phyloP scores from a whole-genome alignment of 2,888 invertebrate genomes.

The Harpagoxenus sublaevis region DNA sequence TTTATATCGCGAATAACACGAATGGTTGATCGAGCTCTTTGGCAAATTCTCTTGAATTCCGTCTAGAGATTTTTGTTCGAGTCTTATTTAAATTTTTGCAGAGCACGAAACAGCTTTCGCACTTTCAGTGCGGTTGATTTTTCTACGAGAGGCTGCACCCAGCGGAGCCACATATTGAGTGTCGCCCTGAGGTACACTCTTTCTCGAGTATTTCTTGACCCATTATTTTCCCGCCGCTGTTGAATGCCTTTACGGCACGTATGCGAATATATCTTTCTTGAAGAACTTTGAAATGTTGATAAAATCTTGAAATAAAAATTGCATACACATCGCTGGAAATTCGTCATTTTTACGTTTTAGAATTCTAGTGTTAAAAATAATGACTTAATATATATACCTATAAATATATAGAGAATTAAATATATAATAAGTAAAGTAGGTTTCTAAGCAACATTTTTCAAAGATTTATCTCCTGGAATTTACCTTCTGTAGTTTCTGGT shows the following conservation, averaged over 20 bases:
- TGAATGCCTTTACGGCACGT: constrained; percentile 51
- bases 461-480: background rate
- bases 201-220: constrained; percentile 72
- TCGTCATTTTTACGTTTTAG: background rate
- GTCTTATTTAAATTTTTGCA: constrained; percentile 73
- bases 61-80: constrained; percentile 45
- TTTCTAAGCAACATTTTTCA: background rate
- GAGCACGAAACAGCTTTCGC: constrained; percentile 64
- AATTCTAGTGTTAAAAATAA: background rate
- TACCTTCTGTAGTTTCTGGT: background rate
- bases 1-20: constrained; percentile 19
- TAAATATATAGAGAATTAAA: background rate
- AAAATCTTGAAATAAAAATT: constrained; percentile 29
- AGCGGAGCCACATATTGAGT: constrained; percentile 70
- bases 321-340: constrained; percentile 3
- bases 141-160: constrained; percentile 56
- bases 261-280: constrained; percentile 32
- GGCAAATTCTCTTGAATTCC: constrained; percentile 26
- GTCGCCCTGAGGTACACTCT: constrained; percentile 60
- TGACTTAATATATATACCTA: background rate
- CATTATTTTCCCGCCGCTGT: constrained; percentile 59
- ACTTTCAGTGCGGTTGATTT: constrained; percentile 66
- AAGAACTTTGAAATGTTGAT: constrained; percentile 3
- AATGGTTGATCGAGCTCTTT: constrained; percentile 9
- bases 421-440: background rate